Evolutionary conservation across 1,140 invertebrate genomes (phyloP).

Genomic region (Drosophila subobscura): DNA sequence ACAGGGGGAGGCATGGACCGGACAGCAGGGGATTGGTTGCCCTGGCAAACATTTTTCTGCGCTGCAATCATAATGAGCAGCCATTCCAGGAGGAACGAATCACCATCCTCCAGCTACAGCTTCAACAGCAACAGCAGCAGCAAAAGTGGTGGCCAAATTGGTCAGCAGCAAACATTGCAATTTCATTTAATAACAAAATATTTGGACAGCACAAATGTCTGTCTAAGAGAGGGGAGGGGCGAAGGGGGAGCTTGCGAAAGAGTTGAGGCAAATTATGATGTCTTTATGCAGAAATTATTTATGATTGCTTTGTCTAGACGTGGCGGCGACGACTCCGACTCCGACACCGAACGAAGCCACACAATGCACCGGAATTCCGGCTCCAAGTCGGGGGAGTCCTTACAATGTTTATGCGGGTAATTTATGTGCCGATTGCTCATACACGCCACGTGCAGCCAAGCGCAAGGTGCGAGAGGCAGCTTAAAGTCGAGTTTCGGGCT

Average conservation of each 20-base stretch:
- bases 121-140: conserved; percentile 30
- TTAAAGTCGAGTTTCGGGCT: conserved; percentile 9
- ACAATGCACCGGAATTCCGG: conserved; percentile 80
- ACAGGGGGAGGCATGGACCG: conserved; percentile 2
- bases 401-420: conserved; percentile 50
- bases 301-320: conserved; percentile 80
- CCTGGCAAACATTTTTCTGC: conserved; percentile 11
- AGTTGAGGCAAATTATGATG: conserved; percentile 71
- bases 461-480: conserved; percentile 18
- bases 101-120: conserved; percentile 4
- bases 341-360: conserved; percentile 21
- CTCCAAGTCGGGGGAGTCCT: conserved; percentile 28
- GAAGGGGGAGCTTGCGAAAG: conserved; percentile 9
- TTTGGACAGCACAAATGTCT: conserved; percentile 50
- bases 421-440: conserved; percentile 70
- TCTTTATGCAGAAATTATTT: conserved; percentile 81
- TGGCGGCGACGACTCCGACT: conserved; percentile 44
- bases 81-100: conserved; percentile 18
- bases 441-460: conserved; percentile 63
- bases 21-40: conserved; percentile 3
- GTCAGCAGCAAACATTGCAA: conserved; percentile 77
- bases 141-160: conserved; percentile 37
- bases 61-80: conserved; percentile 69
- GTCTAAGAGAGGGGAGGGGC: conserved; percentile 3
- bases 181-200: conserved; percentile 82